Conservation (phyloP, 30 jellyfish, hydroid and myxozoan species). For the Hydra vulgaris region DNA sequence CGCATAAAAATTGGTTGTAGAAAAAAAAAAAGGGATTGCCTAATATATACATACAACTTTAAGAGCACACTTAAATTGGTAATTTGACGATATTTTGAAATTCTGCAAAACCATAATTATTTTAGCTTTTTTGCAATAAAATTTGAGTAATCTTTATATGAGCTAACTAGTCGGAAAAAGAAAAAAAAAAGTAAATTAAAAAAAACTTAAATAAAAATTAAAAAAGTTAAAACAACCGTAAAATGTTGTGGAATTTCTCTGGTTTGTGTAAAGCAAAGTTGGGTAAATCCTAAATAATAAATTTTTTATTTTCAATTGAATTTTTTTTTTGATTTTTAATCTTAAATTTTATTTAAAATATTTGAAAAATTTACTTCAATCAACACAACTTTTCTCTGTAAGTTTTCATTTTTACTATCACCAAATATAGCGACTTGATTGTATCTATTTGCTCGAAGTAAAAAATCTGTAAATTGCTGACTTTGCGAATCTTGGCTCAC, state of each 20-base stretch:
- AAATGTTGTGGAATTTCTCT: conserved; percentile 37
- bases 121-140: too few relatives aligned
- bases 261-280: conserved; percentile 37
- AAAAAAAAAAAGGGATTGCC: too few relatives aligned
- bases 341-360: background rate
- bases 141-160: too few relatives aligned
- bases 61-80: too few relatives aligned
- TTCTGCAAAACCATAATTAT: too few relatives aligned
- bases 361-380: conserved; percentile 47
- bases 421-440: conserved; percentile 36
- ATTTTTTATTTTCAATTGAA: background rate
- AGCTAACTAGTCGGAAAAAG: too few relatives aligned
- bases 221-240: conserved; percentile 28
- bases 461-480: conserved; percentile 80
- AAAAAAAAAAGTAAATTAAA: too few relatives aligned
- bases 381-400: conserved; percentile 39
- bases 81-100: too few relatives aligned
- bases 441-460: conserved; percentile 79
- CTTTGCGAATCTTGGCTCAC: conserved; percentile 46
- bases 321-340: too few relatives aligned
- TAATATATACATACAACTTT: too few relatives aligned
- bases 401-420: background rate
- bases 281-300: conserved; percentile 58
- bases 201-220: too few relatives aligned
- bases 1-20: too few relatives aligned